Conservation (phyloP, 1,140 invertebrate species). For the Cephus cinctus region DNA sequence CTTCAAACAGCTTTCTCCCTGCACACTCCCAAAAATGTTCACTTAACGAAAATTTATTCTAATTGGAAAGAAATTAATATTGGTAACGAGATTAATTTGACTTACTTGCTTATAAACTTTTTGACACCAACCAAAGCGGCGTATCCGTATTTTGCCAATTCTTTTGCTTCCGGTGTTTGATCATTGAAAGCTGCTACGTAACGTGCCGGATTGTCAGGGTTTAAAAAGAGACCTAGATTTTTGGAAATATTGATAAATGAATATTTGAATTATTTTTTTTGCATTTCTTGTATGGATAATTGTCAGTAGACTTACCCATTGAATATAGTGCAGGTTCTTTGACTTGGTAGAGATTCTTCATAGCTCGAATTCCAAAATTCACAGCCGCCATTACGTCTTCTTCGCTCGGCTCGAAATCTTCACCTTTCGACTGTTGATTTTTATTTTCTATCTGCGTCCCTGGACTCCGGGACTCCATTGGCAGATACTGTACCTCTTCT, state of each 20-base stretch:
- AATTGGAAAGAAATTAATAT: no score
- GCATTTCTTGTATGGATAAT: no score
- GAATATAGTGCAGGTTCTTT: conserved; percentile 70
- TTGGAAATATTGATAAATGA: conserved; percentile 10
- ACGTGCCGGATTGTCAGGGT: conserved; percentile 67
- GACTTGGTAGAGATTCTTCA: conserved; percentile 64
- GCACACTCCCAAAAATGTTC: no score
- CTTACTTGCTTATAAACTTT: conserved; percentile 36
- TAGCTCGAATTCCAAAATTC: conserved; percentile 65
- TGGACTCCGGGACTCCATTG: neutral
- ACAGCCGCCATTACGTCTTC: conserved; percentile 62
- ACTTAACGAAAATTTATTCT: no score
- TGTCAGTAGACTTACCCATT: conserved; percentile 59
- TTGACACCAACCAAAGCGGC: conserved; percentile 66
- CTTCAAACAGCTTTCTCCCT: no score
- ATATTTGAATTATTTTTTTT: no score
- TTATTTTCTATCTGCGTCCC: neutral
- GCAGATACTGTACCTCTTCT: neutral
- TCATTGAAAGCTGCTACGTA: conserved; percentile 73
- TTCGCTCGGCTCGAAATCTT: conserved; percentile 11
- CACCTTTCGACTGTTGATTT: neutral
- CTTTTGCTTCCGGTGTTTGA: conserved; percentile 63
- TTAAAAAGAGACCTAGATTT: conserved; percentile 64
- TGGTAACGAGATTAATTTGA: no score
- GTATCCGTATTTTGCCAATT: conserved; percentile 67